Evolutionary conservation across 2,888 invertebrate species (phyloP).

Genomic region (Cantharis rustica): DNA sequence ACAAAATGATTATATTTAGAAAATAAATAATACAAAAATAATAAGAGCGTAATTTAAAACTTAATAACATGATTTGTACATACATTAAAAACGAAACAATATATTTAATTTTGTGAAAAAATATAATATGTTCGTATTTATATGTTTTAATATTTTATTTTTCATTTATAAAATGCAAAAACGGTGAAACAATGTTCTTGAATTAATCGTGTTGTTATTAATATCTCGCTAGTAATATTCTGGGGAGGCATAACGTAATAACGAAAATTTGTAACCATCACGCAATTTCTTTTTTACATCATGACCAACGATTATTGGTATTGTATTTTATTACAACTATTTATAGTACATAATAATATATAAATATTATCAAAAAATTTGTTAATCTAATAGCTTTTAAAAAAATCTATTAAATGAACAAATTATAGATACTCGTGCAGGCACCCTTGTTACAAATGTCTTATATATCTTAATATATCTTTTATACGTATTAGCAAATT

Average conservation of each 20-base stretch:
- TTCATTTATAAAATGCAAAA: constrained; percentile 25
- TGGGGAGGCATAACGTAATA: background rate
- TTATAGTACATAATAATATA: background rate
- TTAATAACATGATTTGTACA: background rate
- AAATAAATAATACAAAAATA: constrained; percentile 34
- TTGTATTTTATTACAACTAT: background rate
- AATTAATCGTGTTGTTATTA: background rate
- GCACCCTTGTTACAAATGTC: background rate
- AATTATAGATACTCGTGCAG: background rate
- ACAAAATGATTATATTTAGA: background rate
- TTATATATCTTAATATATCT: background rate
- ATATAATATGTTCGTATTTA: constrained; percentile 22
- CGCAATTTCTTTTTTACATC: background rate
- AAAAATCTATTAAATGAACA: background rate
- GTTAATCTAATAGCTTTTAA: background rate
- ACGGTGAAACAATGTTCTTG: constrained; percentile 26
- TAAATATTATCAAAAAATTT: background rate
- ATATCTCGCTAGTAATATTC: background rate
- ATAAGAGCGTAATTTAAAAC: constrained; percentile 24
- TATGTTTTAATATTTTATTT: constrained; percentile 14
- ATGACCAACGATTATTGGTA: background rate
- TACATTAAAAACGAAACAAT: background rate
- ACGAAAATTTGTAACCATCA: background rate
- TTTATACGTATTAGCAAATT: background rate
- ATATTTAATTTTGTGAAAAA: constrained; percentile 19